Conservation (phyloP, 2,888 invertebrate species). For the Formica aserva region DNA sequence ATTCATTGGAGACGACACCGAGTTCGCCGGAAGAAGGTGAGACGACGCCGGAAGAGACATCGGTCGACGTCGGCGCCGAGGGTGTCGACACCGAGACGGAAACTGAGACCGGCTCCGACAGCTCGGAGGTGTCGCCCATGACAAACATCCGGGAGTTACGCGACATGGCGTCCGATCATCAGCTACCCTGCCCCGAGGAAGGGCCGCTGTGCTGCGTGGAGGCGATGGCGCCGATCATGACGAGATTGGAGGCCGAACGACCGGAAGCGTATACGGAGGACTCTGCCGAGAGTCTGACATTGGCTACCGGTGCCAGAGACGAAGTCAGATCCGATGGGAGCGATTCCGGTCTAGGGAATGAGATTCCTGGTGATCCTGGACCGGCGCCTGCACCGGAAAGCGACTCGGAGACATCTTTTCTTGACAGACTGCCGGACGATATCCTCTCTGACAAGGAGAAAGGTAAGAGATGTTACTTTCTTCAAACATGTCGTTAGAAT, state of each 20-base stretch:
- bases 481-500: not conserved
- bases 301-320: constrained; percentile 81
- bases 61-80: constrained; percentile 60
- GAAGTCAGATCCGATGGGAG: constrained; percentile 91
- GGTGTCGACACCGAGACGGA: constrained; percentile 79
- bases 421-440: constrained; percentile 86
- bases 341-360: constrained; percentile 93
- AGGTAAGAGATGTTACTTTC: constrained; percentile 71
- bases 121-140: constrained; percentile 76
- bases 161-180: constrained; percentile 66
- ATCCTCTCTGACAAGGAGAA: constrained; percentile 83
- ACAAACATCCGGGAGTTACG: constrained; percentile 65
- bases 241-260: constrained; percentile 80
- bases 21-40: constrained; percentile 61
- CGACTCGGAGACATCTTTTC: constrained; percentile 87
- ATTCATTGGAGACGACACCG: constrained; percentile 54
- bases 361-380: constrained; percentile 89
- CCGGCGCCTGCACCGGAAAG: constrained; percentile 85
- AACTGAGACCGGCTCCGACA: constrained; percentile 81
- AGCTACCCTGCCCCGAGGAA: constrained; percentile 72
- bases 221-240: constrained; percentile 73
- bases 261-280: constrained; percentile 84
- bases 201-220: constrained; percentile 77
- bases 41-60: constrained; percentile 45
- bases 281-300: constrained; percentile 83